Conservation (phyloP, 2,888 invertebrate species). For the Drosophila neutralis region DNA sequence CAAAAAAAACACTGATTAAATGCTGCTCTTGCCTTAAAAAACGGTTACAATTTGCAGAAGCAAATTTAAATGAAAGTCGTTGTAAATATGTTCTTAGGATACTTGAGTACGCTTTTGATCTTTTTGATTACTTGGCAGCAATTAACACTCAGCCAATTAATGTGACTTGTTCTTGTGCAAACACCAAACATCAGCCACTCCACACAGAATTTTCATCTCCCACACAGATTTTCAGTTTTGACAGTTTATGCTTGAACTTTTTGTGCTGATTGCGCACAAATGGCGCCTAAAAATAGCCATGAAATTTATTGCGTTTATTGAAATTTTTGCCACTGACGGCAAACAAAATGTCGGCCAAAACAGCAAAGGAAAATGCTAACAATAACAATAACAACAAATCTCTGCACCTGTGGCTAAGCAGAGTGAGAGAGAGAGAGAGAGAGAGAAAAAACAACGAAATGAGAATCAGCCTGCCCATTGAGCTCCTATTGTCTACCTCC, state of each 20-base stretch:
- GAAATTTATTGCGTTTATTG: conserved; percentile 68
- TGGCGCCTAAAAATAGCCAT: conserved; percentile 66
- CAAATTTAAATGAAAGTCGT: background rate
- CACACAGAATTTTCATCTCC: background rate
- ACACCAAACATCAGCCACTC: background rate
- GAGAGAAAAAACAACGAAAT: background rate
- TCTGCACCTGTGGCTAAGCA: conserved; percentile 53
- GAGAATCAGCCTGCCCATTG: background rate
- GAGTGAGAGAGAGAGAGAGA: background rate
- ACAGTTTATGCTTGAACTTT: background rate
- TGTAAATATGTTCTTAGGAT: background rate
- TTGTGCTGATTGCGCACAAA: conserved; percentile 17
- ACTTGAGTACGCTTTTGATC: conserved; percentile 1
- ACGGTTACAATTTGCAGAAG: background rate
- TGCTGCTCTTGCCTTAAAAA: background rate
- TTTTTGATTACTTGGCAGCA: conserved; percentile 15
- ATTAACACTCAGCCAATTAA: conserved; percentile 46
- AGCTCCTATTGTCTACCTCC: conserved; percentile 26
- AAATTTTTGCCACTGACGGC: conserved; percentile 56
- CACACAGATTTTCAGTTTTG: background rate
- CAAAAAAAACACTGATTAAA: background rate
- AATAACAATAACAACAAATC: conserved; percentile 11
- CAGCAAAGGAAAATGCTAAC: background rate
- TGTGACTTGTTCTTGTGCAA: conserved; percentile 24
- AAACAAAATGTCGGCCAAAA: conserved; percentile 43